phyloP scores from a whole-genome alignment of 2,113 vertebrate species.

The Argyrosomus japonicus region DNA sequence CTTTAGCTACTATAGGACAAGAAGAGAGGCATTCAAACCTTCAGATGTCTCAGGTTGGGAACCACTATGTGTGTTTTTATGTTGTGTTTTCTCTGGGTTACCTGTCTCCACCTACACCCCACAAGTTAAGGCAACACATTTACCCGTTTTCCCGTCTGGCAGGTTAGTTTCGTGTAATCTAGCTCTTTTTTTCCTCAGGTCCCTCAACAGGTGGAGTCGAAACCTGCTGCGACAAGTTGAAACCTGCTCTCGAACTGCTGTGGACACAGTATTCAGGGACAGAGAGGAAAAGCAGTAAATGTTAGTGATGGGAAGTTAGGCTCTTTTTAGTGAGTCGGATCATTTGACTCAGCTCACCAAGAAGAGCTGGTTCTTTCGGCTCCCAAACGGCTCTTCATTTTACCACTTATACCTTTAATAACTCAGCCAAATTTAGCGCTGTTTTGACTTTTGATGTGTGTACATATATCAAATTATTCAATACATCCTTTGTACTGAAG shows the following conservation, averaged over 20 bases:
- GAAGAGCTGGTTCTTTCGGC: too few species aligned
- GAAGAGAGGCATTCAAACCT: not conserved
- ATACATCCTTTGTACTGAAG: too few species aligned
- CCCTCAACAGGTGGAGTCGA: slow-evolving; percentile 37
- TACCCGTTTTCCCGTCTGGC: not conserved
- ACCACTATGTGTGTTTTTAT: not conserved
- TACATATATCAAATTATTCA: too few species aligned
- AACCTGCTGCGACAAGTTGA: slow-evolving; percentile 35
- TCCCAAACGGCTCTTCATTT: too few species aligned
- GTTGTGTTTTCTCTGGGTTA: not conserved
- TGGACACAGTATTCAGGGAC: not conserved
- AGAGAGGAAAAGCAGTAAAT: not conserved
- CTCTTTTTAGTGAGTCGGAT: too few species aligned
- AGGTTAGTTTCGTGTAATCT: not conserved
- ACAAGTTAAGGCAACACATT: not conserved
- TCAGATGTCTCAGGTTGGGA: too few species aligned
- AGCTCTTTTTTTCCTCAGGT: not conserved
- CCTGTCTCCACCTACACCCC: not conserved
- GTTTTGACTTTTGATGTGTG: too few species aligned
- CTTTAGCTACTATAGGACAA: not conserved
- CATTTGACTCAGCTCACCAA: too few species aligned
- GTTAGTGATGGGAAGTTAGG: too few species aligned
- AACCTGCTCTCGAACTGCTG: slow-evolving; percentile 14
- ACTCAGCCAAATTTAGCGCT: too few species aligned
- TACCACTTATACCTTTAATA: too few species aligned